Evolutionary conservation across 1,140 invertebrate species (phyloP), one percentile per base, ranked within the genome.

Genomic region (Tetramorium simillimum): DNA sequence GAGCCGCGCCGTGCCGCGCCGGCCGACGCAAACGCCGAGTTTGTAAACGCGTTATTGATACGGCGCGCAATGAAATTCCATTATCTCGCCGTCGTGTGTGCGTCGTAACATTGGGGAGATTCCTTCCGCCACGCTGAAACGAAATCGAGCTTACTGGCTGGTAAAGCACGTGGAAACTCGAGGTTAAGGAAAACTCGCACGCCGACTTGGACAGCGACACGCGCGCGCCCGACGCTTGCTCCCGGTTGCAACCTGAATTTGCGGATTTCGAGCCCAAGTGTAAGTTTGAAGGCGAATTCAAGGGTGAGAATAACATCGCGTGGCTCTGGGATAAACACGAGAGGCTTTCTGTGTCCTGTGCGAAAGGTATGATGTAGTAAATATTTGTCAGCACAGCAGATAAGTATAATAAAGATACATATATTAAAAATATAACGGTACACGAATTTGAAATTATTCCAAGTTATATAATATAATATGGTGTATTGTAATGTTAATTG

Each of bases 31-130:
- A 46, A 16, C 5, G 16, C 24, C 16, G 62, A 65, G 14, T 70
- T 72, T 51, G 24, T 51, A n/a, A 5, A 33, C 60, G 60, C 6
- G 62, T 72, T 73, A 70, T 58, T 53, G 73, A 56, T 58, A 37
- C 33, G 10, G 3, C 40, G n/a, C 43, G 67, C 67, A 33, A 37
- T 73, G 37, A 60, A 58, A 53, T 43, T 58, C 2, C 14, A 43
- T 58, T 76, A 76, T 76, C 18, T 40, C 18, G 63, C 63, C 1
- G 18, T n/a, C 51, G 2, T 9, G 18, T 37, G 16, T 21, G n/a
- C 14, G 14, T 75, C 14, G 72, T n/a, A n/a, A 58, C 33, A 33
- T 58, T n/a, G 16, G 43, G 5, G 10, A 40, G 28, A 58, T 40
- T 28, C 18, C 12, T 18, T 21, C 21, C n/a, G 37, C n/a, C 3